Evolutionary conservation across 2,888 invertebrate species (phyloP).

Genomic region (Tenodera sinensis): DNA sequence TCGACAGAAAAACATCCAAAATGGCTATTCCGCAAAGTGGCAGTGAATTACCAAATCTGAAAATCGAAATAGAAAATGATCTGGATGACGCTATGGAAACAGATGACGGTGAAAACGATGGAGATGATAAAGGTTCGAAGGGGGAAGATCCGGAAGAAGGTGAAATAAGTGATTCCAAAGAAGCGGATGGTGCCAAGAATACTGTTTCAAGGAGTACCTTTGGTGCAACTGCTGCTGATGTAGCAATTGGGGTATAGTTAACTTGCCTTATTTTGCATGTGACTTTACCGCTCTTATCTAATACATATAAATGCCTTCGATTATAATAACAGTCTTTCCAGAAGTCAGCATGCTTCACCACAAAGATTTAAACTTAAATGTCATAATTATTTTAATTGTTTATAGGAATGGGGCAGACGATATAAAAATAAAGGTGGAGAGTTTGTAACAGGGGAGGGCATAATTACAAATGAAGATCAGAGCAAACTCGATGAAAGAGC

Average conservation of each 20-base stretch:
- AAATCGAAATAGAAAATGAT: conserved; percentile 49
- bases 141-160: conserved; percentile 44
- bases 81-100: conserved; percentile 49
- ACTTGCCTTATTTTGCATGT: not conserved
- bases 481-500: conserved; percentile 54
- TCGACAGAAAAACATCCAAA: not conserved
- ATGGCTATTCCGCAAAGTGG: not conserved
- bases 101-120: conserved; percentile 38
- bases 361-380: not conserved
- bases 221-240: not conserved
- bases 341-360: not conserved
- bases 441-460: conserved; percentile 50
- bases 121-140: conserved; percentile 14
- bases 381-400: not conserved
- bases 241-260: not conserved
- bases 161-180: conserved; percentile 42
- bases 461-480: conserved; percentile 50
- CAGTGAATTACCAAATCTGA: conserved; percentile 22
- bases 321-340: not conserved
- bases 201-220: not conserved
- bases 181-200: not conserved
- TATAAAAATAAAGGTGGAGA: conserved; percentile 43
- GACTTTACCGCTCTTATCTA: not conserved
- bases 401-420: conserved; percentile 30
- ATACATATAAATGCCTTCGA: too few relatives aligned